Evolutionary conservation across 2,888 invertebrate genomes (phyloP).

Genomic region (Barypeithes pellucidus): DNA sequence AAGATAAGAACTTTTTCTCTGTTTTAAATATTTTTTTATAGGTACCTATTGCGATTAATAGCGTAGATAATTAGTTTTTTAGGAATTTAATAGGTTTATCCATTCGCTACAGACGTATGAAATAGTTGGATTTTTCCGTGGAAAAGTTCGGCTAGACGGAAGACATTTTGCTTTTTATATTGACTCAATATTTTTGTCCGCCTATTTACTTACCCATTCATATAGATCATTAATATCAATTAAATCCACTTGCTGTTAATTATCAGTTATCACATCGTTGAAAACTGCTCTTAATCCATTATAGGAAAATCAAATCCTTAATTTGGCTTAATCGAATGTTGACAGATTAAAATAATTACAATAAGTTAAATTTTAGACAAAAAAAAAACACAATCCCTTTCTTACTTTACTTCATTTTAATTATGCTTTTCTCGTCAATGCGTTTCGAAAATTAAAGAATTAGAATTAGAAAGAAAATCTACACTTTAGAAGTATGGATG

Average conservation of each 20-base stretch:
- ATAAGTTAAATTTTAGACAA: too few relatives aligned
- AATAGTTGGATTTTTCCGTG: too few relatives aligned
- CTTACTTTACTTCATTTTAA: too few relatives aligned
- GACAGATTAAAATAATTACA: slow-evolving; percentile 2
- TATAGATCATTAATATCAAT: slow-evolving; percentile 25
- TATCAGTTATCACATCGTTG: slow-evolving; percentile 22
- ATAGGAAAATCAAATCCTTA: slow-evolving; percentile 30
- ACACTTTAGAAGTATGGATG: too few relatives aligned
- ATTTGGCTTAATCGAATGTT: slow-evolving; percentile 24
- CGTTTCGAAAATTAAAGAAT: too few relatives aligned
- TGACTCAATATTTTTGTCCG: not conserved
- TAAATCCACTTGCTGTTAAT: slow-evolving; percentile 23
- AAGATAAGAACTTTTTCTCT: slow-evolving; percentile 21
- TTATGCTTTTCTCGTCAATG: too few relatives aligned
- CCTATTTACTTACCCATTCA: slow-evolving; percentile 4
- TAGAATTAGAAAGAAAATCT: too few relatives aligned
- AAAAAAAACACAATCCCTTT: too few relatives aligned
- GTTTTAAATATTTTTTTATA: not conserved
- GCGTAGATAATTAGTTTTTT: too few relatives aligned
- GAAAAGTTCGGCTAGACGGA: too few relatives aligned
- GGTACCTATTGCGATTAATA: not conserved
- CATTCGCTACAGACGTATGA: too few relatives aligned
- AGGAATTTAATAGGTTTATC: too few relatives aligned
- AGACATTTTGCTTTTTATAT: not conserved
- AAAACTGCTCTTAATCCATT: slow-evolving; percentile 12